Evolutionary conservation across 2,888 invertebrate genomes (phyloP), one percentile per base, ranked within the genome.

Genomic region (Aleiodes alternator): DNA sequence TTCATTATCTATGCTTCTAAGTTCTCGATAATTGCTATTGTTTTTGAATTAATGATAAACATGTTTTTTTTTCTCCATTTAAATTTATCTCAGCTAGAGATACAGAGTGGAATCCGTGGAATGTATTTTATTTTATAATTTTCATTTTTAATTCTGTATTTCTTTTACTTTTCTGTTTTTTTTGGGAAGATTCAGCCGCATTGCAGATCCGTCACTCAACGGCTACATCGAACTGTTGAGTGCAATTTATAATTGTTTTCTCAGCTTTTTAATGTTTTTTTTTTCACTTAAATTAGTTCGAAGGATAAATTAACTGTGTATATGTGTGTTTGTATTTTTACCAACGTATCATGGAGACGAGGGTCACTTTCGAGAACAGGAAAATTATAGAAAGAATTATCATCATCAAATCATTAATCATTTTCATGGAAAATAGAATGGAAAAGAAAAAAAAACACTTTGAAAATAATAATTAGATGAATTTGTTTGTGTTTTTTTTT

Each of bases 161-260:
- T 68, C 23, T 16, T 50, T 38, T 11, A 31, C 16, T 61, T 57
- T 14, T 72, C 29, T 50, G 31, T 38, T 43, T n/a, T 43, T 78
- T 79, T 83, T 85, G 84, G 87, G 87, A 88, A 88, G 87, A 86
- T 86, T 31, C 86, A 84, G 80, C 83, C 82, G 82, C 82, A 50
- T 79, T 71, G 78, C 80, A 80, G 80, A 78, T 77, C 75, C 75
- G 75, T 71, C 68, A 76, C 76, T 79, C 76, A 76, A 73, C 77
- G 59, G 59, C 59, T 72, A 76, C 77, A 76, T 78, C 77, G 77
- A 80, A 77, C 79, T 72, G 76, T 23, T 48, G 43, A 64, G 64
- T 43, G 64, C 4, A 64, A 43, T 43, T 43, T 43, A 43, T 43
- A 43, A 43, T 43, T 43, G 43, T 43, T 43, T 43, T 43, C 43